Percentiles rank a stretch among this genome's conserved stretches.
Conservation (phyloP, 2,113 vertebrate genomes). For the Myotis yumanensis region DNA sequence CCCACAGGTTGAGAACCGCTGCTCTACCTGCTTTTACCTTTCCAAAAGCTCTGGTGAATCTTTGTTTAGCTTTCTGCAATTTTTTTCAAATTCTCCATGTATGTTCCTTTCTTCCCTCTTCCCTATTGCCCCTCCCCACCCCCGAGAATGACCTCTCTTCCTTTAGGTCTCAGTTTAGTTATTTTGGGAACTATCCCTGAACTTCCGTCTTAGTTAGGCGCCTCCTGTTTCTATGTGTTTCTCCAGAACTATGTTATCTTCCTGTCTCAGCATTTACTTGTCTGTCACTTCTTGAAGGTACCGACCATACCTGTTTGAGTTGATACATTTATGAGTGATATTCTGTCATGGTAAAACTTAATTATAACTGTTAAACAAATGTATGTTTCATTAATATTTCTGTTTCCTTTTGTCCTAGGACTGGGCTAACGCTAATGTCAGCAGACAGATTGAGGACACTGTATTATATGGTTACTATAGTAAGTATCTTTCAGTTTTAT, state of each 20-base stretch:
- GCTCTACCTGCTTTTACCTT: not conserved
- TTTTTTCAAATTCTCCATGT: not conserved
- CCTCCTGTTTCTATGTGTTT: not conserved
- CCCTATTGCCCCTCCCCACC: not conserved
- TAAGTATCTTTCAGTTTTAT: conserved; percentile 86
- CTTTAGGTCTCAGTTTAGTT: not conserved
- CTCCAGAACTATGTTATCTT: not conserved
- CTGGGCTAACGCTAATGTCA: conserved; percentile 95
- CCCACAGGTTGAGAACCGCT: too few species aligned
- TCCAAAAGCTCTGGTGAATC: not conserved
- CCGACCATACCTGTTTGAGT: not conserved
- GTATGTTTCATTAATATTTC: conserved; percentile 40
- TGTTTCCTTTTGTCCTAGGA: conserved; percentile 80
- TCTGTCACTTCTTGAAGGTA: not conserved
- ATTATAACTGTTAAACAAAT: not conserved
- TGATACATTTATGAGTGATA: conserved; percentile 11
- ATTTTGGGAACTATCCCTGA: not conserved
- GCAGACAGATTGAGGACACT: conserved; percentile 94
- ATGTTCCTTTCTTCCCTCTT: not conserved
- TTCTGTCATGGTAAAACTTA: not conserved
- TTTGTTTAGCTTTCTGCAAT: not conserved
- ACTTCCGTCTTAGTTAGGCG: not conserved
- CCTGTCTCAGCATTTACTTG: not conserved
- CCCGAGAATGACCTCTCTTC: not conserved
- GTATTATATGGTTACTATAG: conserved; percentile 97